Evolutionary conservation across 1,140 invertebrate species (phyloP).

Genomic region (Lucilia cuprina): DNA sequence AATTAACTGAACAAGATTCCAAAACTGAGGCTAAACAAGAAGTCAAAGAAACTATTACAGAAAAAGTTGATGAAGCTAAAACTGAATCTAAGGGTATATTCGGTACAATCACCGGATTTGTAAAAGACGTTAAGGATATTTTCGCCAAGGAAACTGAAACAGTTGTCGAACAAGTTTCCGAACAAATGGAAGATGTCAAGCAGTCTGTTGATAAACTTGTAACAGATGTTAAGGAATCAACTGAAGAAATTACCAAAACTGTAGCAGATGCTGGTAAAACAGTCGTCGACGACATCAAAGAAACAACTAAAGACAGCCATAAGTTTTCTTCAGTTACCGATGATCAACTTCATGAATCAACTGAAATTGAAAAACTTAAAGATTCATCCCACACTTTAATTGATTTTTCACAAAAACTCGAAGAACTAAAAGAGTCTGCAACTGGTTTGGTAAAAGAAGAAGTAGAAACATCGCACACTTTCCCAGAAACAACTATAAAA

Average conservation of each 20-base stretch:
- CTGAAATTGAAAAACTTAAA: conserved; percentile 18
- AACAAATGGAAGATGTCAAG: neutral
- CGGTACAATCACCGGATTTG: neutral
- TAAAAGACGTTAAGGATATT: neutral
- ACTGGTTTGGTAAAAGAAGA: neutral
- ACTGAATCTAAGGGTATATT: neutral
- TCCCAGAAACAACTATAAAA: neutral
- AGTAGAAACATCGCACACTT: neutral
- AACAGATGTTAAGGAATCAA: neutral
- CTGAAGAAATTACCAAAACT: neutral
- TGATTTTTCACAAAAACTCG: conserved; percentile 18
- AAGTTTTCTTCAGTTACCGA: neutral
- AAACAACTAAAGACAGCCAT: neutral
- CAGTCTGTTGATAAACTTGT: neutral
- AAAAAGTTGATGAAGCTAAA: neutral
- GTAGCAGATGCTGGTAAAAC: neutral
- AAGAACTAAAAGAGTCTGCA: neutral
- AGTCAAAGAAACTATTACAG: neutral
- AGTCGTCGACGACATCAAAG: neutral
- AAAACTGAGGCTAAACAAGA: neutral
- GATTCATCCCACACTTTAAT: neutral
- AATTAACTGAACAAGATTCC: neutral
- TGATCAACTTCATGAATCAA: neutral
- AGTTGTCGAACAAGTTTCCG: neutral
- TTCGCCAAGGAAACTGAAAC: neutral